Percentiles rank a stretch among this genome's conserved stretches.
Evolutionary conservation across 64 coral and sea anemone genomes (phyloP).

Genomic region (Acropora tenuis): DNA sequence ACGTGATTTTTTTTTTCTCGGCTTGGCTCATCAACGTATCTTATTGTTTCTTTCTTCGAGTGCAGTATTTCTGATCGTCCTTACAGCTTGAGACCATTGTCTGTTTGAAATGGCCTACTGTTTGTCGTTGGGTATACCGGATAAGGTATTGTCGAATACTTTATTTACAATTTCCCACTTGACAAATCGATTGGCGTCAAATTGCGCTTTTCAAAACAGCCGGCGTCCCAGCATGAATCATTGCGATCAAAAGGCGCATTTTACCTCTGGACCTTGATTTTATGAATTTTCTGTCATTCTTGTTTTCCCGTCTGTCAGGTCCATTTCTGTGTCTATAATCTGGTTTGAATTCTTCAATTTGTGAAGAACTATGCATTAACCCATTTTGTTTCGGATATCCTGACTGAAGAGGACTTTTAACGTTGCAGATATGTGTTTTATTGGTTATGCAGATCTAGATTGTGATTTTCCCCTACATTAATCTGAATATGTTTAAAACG

Average conservation of each 20-base stretch:
- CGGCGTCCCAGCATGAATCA: not conserved
- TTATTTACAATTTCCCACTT: not conserved
- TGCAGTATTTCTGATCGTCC: not conserved
- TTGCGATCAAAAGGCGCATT: too few relatives aligned
- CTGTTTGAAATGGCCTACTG: not conserved
- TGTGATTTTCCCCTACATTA: not conserved
- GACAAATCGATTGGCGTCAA: not conserved
- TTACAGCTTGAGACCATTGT: not conserved
- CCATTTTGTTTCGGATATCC: constrained; percentile 3
- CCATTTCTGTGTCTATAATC: too few relatives aligned
- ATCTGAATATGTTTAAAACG: not conserved
- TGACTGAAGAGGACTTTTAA: too few relatives aligned
- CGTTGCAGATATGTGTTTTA: not conserved
- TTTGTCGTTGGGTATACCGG: not conserved
- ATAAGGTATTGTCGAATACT: not conserved
- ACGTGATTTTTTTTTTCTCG: not conserved
- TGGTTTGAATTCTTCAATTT: not conserved
- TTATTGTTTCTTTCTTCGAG: too few relatives aligned
- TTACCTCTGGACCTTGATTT: not conserved
- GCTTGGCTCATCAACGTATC: not conserved
- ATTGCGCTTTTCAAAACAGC: not conserved
- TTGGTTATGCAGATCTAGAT: constrained; percentile 3
- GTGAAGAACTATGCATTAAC: not conserved
- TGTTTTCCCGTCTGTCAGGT: not conserved
- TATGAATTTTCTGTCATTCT: not conserved